phyloP scores from a whole-genome alignment of 2,888 invertebrate species.

The Lacanobia oleracea region DNA sequence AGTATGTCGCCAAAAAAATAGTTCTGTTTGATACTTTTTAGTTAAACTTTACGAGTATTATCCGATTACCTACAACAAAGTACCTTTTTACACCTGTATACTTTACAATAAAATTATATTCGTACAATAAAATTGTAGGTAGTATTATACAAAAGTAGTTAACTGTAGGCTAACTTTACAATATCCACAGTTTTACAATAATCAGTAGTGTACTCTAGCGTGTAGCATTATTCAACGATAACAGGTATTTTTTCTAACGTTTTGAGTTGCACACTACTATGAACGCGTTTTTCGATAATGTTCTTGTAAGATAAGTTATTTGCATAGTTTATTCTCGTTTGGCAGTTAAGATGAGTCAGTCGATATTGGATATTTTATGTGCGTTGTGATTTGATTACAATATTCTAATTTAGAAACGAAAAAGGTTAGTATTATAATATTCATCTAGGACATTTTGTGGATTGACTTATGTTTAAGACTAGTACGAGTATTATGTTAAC shows the following conservation, averaged over 20 bases:
- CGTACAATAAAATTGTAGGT: constrained; percentile 3
- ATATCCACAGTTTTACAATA: background rate
- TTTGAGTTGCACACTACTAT: background rate
- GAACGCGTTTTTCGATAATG: background rate
- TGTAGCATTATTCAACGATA: background rate
- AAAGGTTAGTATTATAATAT: background rate
- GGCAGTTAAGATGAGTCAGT: background rate
- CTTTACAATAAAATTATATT: constrained; percentile 22
- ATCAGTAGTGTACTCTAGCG: background rate
- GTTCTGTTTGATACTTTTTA: constrained; percentile 1
- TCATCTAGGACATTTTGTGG: background rate
- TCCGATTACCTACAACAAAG: constrained; percentile 30
- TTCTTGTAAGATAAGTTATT: background rate
- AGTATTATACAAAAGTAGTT: constrained; percentile 33
- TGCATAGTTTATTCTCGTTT: background rate
- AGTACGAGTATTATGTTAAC: constrained; percentile 12
- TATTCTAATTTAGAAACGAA: constrained; percentile 1
- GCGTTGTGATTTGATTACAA: background rate
- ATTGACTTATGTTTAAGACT: constrained; percentile 7
- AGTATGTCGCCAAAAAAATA: background rate
- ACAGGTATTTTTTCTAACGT: background rate
- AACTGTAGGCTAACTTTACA: constrained; percentile 18
- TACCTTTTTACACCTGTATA: constrained; percentile 33
- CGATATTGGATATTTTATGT: background rate
- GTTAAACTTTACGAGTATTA: constrained; percentile 38